These are phyloP conservation scores for Pelusios castaneus DNA, from an alignment of 2,113 vertebrate species.

Conservation along the genomic window DNA sequence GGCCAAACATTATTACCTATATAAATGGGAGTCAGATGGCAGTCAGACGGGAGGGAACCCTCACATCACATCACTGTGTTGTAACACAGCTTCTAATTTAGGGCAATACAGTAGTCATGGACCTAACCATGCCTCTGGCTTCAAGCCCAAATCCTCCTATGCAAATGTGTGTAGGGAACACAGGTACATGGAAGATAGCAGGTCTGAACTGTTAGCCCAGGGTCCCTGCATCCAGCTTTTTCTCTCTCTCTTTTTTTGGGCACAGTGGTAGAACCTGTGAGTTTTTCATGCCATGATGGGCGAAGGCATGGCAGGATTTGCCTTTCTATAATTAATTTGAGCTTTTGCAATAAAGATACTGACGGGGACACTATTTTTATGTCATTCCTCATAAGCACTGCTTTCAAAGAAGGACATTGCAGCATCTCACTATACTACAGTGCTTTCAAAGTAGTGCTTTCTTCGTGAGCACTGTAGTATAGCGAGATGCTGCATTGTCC, in stretches of 20 bases:
- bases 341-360: neutral
- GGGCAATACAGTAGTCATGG: accelerated
- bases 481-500: neutral
- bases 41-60: accelerated
- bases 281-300: accelerated
- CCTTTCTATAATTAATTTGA: neutral
- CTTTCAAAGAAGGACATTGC: too few species aligned
- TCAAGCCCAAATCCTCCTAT: neutral
- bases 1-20: neutral
- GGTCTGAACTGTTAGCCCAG: neutral
- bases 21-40: neutral
- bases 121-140: accelerated
- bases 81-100: accelerated
- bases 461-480: neutral
- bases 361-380: neutral
- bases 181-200: neutral
- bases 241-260: neutral
- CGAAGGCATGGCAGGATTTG: neutral
- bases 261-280: neutral
- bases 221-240: accelerated
- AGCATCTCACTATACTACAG: too few species aligned
- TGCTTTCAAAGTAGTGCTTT: too few species aligned
- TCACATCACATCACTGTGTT: neutral
- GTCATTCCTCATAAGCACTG: neutral
- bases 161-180: accelerated